Base-by-base conservation (phyloP, 2,797 vertebrate species). In the Oreochromis mossambicus region DNA sequence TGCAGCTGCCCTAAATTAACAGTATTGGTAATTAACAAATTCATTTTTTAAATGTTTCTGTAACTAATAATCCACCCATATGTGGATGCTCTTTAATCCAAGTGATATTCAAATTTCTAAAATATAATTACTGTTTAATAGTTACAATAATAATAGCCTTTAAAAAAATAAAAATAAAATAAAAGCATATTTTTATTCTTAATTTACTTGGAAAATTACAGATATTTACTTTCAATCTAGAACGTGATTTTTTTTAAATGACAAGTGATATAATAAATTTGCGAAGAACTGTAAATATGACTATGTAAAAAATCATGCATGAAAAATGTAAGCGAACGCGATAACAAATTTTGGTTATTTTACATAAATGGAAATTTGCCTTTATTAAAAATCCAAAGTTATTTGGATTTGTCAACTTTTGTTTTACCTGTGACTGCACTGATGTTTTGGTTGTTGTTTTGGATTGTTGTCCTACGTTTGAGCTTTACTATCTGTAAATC, bases 21-120 rank as follows among this genome's bases (percentile, higher is more conserved):
- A 24, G 21, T 3, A 26, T 8, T 68, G 36, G 0, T 13, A 26
- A 70, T 68, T 1, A 26, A 3, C 8, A 68, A 43, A 6, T 43
- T 68, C 6, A n/a, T 14, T 3, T 8, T 66, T 66, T 2, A 38
- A 63, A n/a, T 46, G 15, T 19, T 61, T 61, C 15, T 61, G 32
- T 61, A 61, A 61, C 10, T 11, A 6, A 19, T 34, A 19, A 61
- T 61, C 29, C 17, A 61, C 29, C 56, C 17, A 6, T 61, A 34
- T 61, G 38, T 8, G 13, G 21, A 70, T 15, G 0, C 1, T 0
- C 38, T 46, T 70, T 17, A 68, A 24, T 24, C 21, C n/a, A 68
- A 43, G 21, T 38, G 1, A 68, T 43, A 70, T 19, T 50, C 4
- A 8, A 4, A 50, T 1, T 70, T 24, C 8, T 70, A 46, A 70